Conservation (phyloP, 2,113 vertebrate species). For the Ellobius talpinus region DNA sequence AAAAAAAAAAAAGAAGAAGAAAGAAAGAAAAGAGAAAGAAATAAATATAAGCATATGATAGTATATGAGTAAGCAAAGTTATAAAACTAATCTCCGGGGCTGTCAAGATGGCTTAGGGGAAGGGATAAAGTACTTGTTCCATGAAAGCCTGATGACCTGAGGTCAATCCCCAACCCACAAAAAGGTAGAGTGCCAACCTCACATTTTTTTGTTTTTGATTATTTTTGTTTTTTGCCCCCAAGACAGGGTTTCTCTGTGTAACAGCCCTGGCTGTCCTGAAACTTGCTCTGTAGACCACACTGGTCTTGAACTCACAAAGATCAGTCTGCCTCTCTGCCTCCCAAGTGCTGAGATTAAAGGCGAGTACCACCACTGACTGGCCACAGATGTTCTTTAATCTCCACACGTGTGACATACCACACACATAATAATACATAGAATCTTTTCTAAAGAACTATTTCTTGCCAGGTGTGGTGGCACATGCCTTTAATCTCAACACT, state of each 20-base stretch:
- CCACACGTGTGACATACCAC: background rate
- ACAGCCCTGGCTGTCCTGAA: background rate
- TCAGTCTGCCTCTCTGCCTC: background rate
- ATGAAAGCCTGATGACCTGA: background rate
- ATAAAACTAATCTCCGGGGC: background rate
- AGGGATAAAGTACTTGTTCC: background rate
- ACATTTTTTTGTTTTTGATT: background rate
- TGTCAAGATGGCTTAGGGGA: background rate
- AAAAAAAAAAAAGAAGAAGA: too few species aligned
- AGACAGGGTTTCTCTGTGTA: background rate
- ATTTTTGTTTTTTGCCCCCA: background rate
- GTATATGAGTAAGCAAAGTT: background rate
- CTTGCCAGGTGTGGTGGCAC: background rate
- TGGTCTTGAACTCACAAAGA: background rate
- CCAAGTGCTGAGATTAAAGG: background rate
- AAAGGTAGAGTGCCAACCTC: background rate
- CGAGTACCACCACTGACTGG: background rate
- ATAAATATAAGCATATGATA: too few species aligned
- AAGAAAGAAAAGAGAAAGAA: background rate
- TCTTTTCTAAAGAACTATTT: background rate
- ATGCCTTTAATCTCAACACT: background rate
- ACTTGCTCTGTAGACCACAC: too few species aligned
- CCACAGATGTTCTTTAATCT: background rate
- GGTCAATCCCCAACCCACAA: background rate
- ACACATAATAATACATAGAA: background rate